These are phyloP conservation scores for Podabrus alpinus DNA, from an alignment of 2,888 invertebrate species.

Conservation along the genomic window DNA sequence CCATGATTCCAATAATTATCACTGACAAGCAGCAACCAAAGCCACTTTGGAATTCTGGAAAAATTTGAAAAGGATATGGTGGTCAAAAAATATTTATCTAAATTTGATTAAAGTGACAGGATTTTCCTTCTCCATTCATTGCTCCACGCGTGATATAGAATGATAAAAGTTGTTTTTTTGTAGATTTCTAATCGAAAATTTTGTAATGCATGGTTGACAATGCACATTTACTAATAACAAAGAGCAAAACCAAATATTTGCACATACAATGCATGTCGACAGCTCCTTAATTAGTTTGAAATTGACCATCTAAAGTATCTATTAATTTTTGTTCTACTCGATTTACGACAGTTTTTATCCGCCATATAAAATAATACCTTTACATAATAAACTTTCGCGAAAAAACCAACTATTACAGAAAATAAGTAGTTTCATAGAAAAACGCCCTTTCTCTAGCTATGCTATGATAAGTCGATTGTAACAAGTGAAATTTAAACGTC, in stretches of 20 bases:
- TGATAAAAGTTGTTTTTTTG: background rate
- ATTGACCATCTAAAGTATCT: background rate
- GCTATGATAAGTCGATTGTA: conserved; percentile 45
- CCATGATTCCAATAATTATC: too few species aligned
- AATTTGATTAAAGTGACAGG: background rate
- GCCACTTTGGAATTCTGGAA: too few species aligned
- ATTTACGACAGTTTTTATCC: conserved; percentile 23
- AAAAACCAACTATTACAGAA: conserved; percentile 45
- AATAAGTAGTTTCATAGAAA: conserved; percentile 41
- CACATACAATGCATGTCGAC: background rate
- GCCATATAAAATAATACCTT: conserved; percentile 45
- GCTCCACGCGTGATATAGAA: background rate
- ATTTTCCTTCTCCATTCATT: background rate
- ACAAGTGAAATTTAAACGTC: conserved; percentile 45
- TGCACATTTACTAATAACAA: background rate
- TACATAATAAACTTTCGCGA: conserved; percentile 47
- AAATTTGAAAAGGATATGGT: background rate
- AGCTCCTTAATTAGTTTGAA: background rate
- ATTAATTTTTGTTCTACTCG: conserved; percentile 19
- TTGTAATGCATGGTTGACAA: background rate
- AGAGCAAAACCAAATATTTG: background rate
- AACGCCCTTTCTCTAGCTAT: conserved; percentile 47
- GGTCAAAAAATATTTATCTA: background rate
- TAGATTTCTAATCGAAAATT: background rate
- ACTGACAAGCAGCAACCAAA: too few species aligned